Percentiles rank a stretch among this genome's conserved stretches.
Conservation (phyloP, 92 coral and sea anemone genomes). For the Paramuricea clavata region DNA sequence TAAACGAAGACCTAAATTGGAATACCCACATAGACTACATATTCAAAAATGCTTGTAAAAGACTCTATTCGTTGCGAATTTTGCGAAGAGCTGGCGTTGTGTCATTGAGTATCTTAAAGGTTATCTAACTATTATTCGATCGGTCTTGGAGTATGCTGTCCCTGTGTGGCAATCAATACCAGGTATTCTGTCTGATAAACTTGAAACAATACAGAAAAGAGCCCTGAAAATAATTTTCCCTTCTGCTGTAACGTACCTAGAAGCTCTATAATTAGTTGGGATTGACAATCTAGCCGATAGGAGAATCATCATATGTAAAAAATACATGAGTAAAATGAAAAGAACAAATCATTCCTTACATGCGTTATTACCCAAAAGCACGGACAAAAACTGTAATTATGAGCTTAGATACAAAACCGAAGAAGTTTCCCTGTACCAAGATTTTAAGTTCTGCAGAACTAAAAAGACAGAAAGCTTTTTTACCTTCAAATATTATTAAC, state of each 20-base stretch:
- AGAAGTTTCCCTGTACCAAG: not conserved
- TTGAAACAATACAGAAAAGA: not conserved
- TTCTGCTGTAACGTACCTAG: not conserved
- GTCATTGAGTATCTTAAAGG: not conserved
- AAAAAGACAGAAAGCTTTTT: not conserved
- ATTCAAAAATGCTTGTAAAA: not conserved
- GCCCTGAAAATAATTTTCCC: not conserved
- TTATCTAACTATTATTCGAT: not conserved
- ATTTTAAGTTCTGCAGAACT: not conserved
- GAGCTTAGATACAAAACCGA: not conserved
- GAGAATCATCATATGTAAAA: not conserved
- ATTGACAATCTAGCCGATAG: slow-evolving; percentile 8
- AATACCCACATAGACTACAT: too few species aligned
- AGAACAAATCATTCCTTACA: not conserved
- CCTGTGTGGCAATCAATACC: too few species aligned
- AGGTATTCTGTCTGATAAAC: too few species aligned
- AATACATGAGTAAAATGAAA: slow-evolving; percentile 5
- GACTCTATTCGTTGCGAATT: not conserved
- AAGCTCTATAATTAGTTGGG: not conserved
- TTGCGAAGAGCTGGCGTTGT: not conserved
- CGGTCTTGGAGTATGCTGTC: not conserved
- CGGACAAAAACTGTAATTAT: too few species aligned
- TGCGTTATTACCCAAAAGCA: too few species aligned
- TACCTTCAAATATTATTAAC: not conserved
- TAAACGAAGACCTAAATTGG: too few species aligned